Evolutionary conservation across 2,113 vertebrate species (phyloP), one percentile per base, ranked within the genome.

Genomic region (Pedionomus torquatus): DNA sequence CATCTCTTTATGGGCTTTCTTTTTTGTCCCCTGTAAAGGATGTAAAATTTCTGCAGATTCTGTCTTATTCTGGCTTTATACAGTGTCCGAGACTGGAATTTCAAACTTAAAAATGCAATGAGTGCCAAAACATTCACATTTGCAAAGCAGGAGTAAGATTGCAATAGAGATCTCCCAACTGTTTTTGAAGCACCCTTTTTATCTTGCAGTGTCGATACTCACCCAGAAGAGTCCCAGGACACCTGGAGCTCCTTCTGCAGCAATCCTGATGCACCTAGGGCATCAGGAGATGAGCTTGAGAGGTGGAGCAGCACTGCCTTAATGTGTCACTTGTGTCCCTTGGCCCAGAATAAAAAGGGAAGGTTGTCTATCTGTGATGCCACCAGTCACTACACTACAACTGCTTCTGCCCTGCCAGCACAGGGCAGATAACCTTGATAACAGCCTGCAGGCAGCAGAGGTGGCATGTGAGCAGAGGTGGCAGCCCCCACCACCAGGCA

Each of bases 381-480:
- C 64, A 35, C 35, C 52, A 37, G 14, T 41, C 35, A 54, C 15
- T 35, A 46, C 43, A 14, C 48, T 35, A 7, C 25, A 46, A 46
- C n/a, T 1, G 0, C 70, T 37, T 55, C 39, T 2, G 1, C 7
- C 28, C 24, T 51, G 28, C 18, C 54, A 28, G 64, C 5, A 9
- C 0, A 0, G n/a, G 41, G 26, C 44, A 41, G 41, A 41, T 41
- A 41, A 41, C 41, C 41, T 41, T 41, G 41, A 41, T 41, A 41
- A 41, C 41, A 78, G 31, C 30, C 64, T 49, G n/a, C 41, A 39
- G 19, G n/a, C 63, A 63, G 31, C 33, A 63, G n/a, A 3, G 1
- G 24, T 5, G 0, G n/a, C n/a, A 25, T 8, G 6, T 4, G 7
- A 1, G n/a, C n/a, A n/a, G n/a, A n/a, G n/a, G n/a, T n/a, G 39